phyloP scores from a whole-genome alignment of 1,140 invertebrate species.

The Euwallacea fornicatus region DNA sequence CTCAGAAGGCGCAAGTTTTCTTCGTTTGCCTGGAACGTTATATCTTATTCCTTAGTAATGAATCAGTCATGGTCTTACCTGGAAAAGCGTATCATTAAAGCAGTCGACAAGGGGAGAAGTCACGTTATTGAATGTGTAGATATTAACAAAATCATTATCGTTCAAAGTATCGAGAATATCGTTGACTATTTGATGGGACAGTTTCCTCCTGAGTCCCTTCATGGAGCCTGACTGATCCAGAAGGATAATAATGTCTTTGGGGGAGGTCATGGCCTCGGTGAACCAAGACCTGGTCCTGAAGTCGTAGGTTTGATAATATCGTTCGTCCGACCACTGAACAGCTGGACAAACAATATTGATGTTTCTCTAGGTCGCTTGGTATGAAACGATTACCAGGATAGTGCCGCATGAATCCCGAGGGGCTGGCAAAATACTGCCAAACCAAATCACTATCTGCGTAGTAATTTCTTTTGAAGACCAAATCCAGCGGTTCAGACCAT shows the following conservation, averaged over 20 bases:
- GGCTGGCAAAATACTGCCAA: slow-evolving; percentile 96
- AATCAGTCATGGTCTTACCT: slow-evolving; percentile 57
- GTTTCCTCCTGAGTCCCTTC: slow-evolving; percentile 89
- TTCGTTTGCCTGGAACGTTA: slow-evolving; percentile 48
- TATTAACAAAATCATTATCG: slow-evolving; percentile 98
- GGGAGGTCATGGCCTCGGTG: slow-evolving; percentile 94
- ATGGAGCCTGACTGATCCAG: slow-evolving; percentile 96
- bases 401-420: slow-evolving; percentile 86
- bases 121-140: slow-evolving; percentile 82
- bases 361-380: too few relatives aligned
- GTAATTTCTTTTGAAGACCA: slow-evolving; percentile 84
- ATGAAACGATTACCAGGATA: slow-evolving; percentile 67
- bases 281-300: slow-evolving; percentile 90
- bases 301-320: slow-evolving; percentile 83
- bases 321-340: slow-evolving; percentile 68
- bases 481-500: slow-evolving; percentile 85
- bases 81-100: slow-evolving; percentile 83
- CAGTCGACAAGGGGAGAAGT: slow-evolving; percentile 80
- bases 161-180: slow-evolving; percentile 96
- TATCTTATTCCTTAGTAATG: background rate
- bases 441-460: slow-evolving; percentile 82
- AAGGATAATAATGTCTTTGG: slow-evolving; percentile 95
- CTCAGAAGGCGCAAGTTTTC: slow-evolving; percentile 51
- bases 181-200: slow-evolving; percentile 91
- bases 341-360: slow-evolving; percentile 49